Evolutionary conservation across 2,797 vertebrate species (phyloP).

Genomic region (Capromys pilorides): DNA sequence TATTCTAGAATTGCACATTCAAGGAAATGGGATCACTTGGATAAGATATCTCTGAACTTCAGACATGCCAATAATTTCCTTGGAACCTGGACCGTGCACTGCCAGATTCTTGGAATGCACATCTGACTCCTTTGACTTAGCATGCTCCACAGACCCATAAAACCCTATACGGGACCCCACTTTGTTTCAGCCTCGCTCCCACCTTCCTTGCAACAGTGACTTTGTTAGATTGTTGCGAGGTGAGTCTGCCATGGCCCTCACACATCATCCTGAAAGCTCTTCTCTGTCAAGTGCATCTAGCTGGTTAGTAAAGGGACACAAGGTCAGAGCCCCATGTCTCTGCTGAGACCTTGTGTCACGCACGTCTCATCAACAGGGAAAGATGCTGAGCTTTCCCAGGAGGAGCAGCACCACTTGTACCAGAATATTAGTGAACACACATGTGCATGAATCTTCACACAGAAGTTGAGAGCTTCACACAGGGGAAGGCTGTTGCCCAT

Average conservation of each 20-base stretch:
- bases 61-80: background rate
- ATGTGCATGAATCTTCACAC: background rate
- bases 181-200: background rate
- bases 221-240: background rate
- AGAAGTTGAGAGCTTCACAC: background rate
- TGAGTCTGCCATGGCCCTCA: background rate
- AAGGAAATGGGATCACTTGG: background rate
- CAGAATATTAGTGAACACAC: background rate
- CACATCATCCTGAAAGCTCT: background rate
- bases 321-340: background rate
- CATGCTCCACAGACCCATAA: background rate
- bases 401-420: background rate
- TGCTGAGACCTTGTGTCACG: background rate
- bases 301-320: background rate
- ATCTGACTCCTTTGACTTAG: background rate
- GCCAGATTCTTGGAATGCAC: background rate
- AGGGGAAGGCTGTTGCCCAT: background rate
- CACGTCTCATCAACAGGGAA: background rate
- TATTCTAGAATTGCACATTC: background rate
- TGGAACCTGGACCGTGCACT: background rate
- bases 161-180: background rate
- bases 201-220: background rate
- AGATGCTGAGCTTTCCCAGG: background rate
- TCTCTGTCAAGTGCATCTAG: no score
- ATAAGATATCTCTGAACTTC: background rate